Base-by-base conservation (phyloP, 2,113 vertebrate species). In the Herpailurus yagouaroundi region DNA sequence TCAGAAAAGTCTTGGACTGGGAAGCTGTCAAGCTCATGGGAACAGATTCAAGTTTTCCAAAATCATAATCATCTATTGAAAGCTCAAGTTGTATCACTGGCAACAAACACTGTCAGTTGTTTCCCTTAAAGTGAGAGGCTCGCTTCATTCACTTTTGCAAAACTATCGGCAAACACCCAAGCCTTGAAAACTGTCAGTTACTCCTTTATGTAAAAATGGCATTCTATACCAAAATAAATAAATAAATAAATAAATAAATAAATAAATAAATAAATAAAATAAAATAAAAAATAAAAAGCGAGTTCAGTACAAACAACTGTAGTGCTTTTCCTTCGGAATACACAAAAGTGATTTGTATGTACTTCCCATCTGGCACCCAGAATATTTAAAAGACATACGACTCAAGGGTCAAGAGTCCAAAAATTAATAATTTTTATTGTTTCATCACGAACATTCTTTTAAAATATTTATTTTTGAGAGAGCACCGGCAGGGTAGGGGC, bases 81-180 rank as follows among this genome's bases (percentile, higher is more conserved):
- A 82, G 41, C 50, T 91, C 68, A 50, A 21, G 29, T 52, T 93
- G 85, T 41, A 52, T 73, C 66, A 74, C 74, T 69, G 41, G 41
- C 52, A 86, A 80, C 87, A 91, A 52, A 96, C 1, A 36, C 60
- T 10, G n/a, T 79, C 71, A 90, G 38, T 36, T 82, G 60, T 71
- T 71, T 94, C 63, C 76, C 52, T 66, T 60, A 52, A 94, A 91
- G 29, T 88, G 68, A 91, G 41, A 87, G 60, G 1, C 45, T 89
- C 45, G 79, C 41, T 45, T 92, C 83, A 79, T 60, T 97, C 14
- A n/a, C 55, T 91, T 92, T n/a, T 89, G 63, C 84, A 52, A 79
- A 89, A 94, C 4, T 64, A 15, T 66, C 77, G 88, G 94, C 82
- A 73, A 55, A 36, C 19, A 77, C 15, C 12, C 90, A 74, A 87